Evolutionary conservation across 1,140 invertebrate genomes (phyloP).

Genomic region (Zeugodacus cucurbitae): DNA sequence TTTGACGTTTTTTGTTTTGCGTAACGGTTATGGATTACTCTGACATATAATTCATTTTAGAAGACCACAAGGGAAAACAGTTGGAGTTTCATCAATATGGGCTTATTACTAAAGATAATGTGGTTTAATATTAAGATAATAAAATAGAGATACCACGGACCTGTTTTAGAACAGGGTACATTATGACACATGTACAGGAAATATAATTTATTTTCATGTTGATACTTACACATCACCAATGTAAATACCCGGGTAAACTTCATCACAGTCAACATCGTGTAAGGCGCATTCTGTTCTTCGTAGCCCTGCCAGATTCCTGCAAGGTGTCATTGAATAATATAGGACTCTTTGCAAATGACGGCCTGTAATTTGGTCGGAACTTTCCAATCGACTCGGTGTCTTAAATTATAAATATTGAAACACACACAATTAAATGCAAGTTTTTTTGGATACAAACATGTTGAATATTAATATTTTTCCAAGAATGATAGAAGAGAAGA

Average conservation of each 20-base stretch:
- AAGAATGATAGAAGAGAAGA: too few species aligned
- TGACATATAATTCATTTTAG: too few species aligned
- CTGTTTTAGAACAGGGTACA: too few species aligned
- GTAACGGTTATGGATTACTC: too few species aligned
- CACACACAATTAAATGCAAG: neutral
- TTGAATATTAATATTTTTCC: neutral
- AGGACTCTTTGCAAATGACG: constrained; percentile 64
- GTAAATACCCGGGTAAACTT: constrained; percentile 82
- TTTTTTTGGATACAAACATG: neutral
- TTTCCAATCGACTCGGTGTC: constrained; percentile 61
- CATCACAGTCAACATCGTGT: constrained; percentile 74
- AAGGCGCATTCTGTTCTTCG: constrained; percentile 61
- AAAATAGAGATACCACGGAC: too few species aligned
- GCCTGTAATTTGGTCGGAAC: constrained; percentile 67
- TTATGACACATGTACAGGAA: too few species aligned
- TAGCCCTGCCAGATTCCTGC: constrained; percentile 67
- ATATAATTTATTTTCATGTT: too few species aligned
- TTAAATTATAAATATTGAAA: constrained; percentile 43
- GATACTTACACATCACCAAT: constrained; percentile 79
- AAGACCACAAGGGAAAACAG: too few species aligned
- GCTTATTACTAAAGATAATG: too few species aligned
- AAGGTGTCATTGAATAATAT: constrained; percentile 65
- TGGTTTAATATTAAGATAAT: too few species aligned
- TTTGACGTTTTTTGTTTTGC: too few species aligned
- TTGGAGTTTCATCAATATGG: too few species aligned